Conservation (phyloP, 2,113 vertebrate species). For the Cryptotis parvus region DNA sequence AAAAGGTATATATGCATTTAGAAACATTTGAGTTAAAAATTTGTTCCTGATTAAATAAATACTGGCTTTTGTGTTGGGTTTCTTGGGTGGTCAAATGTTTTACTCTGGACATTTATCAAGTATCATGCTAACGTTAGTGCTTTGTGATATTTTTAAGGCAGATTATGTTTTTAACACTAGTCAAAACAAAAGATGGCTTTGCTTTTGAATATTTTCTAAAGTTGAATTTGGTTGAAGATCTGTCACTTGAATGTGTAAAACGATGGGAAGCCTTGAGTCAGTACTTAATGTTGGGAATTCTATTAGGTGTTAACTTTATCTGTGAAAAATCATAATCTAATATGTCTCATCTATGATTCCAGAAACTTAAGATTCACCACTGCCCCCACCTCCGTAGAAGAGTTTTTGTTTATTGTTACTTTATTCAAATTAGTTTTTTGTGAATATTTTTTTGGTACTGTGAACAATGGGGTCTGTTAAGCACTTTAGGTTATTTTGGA, state of each 20-base stretch:
- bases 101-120: slow-evolving; percentile 28
- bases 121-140: slow-evolving; percentile 39
- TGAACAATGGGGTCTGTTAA: slow-evolving; percentile 38
- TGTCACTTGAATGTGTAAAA: slow-evolving; percentile 11
- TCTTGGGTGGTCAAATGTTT: slow-evolving; percentile 79
- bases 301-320: slow-evolving; percentile 48
- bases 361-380: neutral
- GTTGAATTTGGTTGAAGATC: slow-evolving; percentile 43
- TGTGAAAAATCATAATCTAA: neutral
- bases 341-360: no score
- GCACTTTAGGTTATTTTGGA: slow-evolving; percentile 58
- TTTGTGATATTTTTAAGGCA: slow-evolving; percentile 37
- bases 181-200: neutral
- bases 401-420: slow-evolving; percentile 1
- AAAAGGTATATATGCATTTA: slow-evolving; percentile 96
- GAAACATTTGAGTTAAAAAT: slow-evolving; percentile 84
- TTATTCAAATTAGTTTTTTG: slow-evolving; percentile 33
- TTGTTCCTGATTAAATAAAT: slow-evolving; percentile 88
- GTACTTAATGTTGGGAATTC: slow-evolving; percentile 45
- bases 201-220: slow-evolving; percentile 27
- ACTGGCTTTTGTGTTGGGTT: slow-evolving; percentile 83
- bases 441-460: slow-evolving; percentile 16
- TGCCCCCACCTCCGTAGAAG: neutral
- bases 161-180: slow-evolving; percentile 45
- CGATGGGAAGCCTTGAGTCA: neutral